Evolutionary conservation across 2,797 vertebrate genomes (phyloP), one percentile per base, ranked within the genome.

Genomic region (Halcyon chelicuti): DNA sequence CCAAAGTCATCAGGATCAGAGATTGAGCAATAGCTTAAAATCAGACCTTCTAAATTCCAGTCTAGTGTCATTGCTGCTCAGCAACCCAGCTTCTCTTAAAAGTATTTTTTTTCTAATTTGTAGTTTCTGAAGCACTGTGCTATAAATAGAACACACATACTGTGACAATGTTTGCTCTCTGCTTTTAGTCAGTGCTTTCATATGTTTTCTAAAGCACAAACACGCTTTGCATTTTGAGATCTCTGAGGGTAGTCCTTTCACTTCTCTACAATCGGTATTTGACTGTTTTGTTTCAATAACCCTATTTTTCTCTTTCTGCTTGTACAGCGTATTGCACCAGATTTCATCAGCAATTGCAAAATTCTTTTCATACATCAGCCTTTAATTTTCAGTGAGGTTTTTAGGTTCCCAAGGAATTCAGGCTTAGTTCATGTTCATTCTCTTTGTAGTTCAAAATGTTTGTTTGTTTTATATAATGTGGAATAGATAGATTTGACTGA

Each of bases 111-210:
- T 63, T n/a, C 86, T 94, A 86, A 95, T 93, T 91, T 80, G 78
- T 95, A 92, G 81, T 94, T 96, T 92, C 84, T 21, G 63, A 93
- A 92, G 63, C 39, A 57, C 70, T 0, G 0, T 49, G 68, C 82
- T 91, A 90, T 96, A 94, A 95, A 94, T 92, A 91, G 95, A 89
- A 57, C n/a, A 78, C 63, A 55, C 82, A 91, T 28, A 62, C 79
- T 81, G 91, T 95, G 95, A 86, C 87, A 95, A 22, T 88, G 84
- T 90, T 96, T 89, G 90, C 60, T 93, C 73, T 87, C 72, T 83
- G 82, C 86, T 67, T 95, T 68, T 51, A 86, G 86, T 75, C 89
- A 73, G 26, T 74, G 84, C 92, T 91, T 92, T 89, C 88, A 44
- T 70, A 86, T 5, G 12, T 88, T 88, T 88, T 84, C 74, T 82